Evolutionary conservation across 2,797 vertebrate genomes (phyloP).

Genomic region (Streptopelia turtur): DNA sequence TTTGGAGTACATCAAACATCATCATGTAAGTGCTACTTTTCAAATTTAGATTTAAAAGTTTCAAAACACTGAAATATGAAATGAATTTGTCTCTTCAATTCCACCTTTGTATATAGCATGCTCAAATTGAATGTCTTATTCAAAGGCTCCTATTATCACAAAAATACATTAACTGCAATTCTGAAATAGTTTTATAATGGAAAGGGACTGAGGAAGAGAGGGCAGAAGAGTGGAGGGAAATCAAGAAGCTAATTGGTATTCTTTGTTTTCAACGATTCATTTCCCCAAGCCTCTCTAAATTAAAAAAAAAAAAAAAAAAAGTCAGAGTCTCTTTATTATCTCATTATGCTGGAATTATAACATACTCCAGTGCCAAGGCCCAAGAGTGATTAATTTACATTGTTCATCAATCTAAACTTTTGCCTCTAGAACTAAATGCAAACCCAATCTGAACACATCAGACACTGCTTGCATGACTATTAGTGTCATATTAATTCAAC

Average conservation of each 20-base stretch:
- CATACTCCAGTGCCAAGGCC: slow-evolving; percentile 38
- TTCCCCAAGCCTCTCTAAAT: slow-evolving; percentile 56
- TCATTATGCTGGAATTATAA: slow-evolving; percentile 70
- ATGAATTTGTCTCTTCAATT: not conserved
- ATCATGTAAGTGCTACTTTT: not conserved
- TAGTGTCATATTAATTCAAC: not conserved
- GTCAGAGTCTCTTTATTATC: slow-evolving; percentile 63
- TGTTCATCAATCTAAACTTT: slow-evolving; percentile 46
- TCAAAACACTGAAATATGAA: not conserved
- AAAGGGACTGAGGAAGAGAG: not conserved
- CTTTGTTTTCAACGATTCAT: slow-evolving; percentile 62
- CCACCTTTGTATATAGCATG: not conserved
- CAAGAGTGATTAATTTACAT: slow-evolving; percentile 47
- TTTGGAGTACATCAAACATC: not conserved
- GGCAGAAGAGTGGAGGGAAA: not conserved
- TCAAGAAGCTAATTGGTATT: slow-evolving; percentile 71
- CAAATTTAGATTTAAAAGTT: not conserved
- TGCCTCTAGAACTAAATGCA: slow-evolving; percentile 28
- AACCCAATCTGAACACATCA: slow-evolving; percentile 13
- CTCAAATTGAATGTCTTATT: not conserved
- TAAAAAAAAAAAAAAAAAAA: not conserved
- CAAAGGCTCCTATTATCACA: not conserved
- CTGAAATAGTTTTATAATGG: slow-evolving; percentile 34
- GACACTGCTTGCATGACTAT: not conserved
- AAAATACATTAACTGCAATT: slow-evolving; percentile 38